These are phyloP conservation scores for Globodera ellingtonae DNA, from an alignment of 1,140 invertebrate species.

Conservation along the genomic window DNA sequence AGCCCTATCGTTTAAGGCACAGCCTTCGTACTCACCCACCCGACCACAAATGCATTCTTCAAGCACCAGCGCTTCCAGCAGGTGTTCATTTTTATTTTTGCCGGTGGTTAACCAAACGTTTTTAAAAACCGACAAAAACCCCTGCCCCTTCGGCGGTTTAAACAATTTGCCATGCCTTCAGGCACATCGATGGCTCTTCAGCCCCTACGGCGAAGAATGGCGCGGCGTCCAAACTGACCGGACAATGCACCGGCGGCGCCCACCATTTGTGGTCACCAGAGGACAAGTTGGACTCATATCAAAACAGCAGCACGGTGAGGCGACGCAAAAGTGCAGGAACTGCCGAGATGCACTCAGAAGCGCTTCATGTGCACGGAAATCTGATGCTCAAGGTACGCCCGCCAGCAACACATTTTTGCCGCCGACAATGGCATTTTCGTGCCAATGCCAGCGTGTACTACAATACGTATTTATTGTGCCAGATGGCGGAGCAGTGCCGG, in stretches of 20 bases:
- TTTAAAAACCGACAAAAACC: too few species aligned
- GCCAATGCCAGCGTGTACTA: neutral
- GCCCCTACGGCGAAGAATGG: neutral
- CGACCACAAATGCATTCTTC: too few species aligned
- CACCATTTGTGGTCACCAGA: neutral
- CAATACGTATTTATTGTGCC: constrained; percentile 6
- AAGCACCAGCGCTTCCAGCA: too few species aligned
- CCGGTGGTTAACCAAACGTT: too few species aligned
- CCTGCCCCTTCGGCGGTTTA: neutral
- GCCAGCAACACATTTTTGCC: neutral
- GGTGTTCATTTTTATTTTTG: too few species aligned
- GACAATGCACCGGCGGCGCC: neutral
- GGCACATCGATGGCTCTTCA: neutral
- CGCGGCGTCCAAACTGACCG: neutral
- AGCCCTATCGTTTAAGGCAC: too few species aligned
- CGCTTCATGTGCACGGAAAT: constrained; percentile 49
- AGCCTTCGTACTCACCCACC: too few species aligned
- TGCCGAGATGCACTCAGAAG: constrained; percentile 24
- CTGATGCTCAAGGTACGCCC: constrained; percentile 47
- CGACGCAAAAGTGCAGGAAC: neutral
- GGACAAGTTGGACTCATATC: neutral
- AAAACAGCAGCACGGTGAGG: neutral
- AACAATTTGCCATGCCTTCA: neutral
- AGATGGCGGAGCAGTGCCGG: neutral
- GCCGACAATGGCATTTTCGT: too few species aligned